Percentiles rank a stretch among this genome's conserved stretches.
Evolutionary conservation across 2,797 vertebrate species (phyloP).

Genomic region (Periophthalmus magnuspinnatus): DNA sequence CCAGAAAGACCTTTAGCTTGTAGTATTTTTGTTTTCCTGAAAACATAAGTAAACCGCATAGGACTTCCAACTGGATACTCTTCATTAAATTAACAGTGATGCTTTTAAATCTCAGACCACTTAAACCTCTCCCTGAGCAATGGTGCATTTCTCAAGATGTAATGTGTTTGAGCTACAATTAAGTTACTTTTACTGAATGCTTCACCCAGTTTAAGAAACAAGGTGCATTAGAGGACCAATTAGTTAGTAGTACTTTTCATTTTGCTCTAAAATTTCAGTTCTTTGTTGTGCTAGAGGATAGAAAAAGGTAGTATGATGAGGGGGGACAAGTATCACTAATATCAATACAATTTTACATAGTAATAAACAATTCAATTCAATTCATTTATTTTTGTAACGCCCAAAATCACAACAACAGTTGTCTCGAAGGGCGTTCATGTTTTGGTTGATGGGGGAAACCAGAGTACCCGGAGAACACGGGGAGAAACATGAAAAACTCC

Average conservation of each 20-base stretch:
- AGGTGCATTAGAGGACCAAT: not conserved
- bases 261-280: too few species aligned
- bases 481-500: too few species aligned
- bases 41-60: not conserved
- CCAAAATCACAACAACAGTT: too few species aligned
- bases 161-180: not conserved
- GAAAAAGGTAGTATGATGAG: too few species aligned
- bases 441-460: too few species aligned
- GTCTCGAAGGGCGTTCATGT: too few species aligned
- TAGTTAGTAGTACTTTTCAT: not conserved
- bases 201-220: conserved; percentile 19
- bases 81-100: not conserved
- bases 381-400: too few species aligned
- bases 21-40: not conserved
- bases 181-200: conserved; percentile 5
- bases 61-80: not conserved
- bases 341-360: too few species aligned
- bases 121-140: not conserved
- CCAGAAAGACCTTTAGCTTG: not conserved
- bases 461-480: too few species aligned
- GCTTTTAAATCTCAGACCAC: conserved; percentile 1
- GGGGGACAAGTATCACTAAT: too few species aligned
- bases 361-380: too few species aligned
- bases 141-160: not conserved
- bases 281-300: too few species aligned